These are phyloP conservation scores for Porites lobata DNA, from an alignment of 92 coral and sea anemone species.

Conservation along the genomic window DNA sequence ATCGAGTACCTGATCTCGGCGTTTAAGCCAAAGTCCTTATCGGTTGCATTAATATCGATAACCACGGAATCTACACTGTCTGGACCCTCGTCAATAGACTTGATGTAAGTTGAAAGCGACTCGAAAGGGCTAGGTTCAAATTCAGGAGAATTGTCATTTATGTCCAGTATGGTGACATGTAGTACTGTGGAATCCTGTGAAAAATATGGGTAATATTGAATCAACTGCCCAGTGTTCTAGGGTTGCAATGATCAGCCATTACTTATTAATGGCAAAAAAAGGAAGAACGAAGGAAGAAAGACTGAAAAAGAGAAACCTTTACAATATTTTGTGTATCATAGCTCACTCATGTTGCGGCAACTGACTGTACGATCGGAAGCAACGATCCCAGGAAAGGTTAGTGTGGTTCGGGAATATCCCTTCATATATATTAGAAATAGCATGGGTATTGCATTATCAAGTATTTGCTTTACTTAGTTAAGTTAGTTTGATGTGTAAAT, in stretches of 20 bases:
- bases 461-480: neutral
- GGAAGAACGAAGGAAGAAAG: no score
- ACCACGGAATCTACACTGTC: conserved; percentile 56
- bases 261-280: no score
- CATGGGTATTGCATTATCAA: no score
- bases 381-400: no score
- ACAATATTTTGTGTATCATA: no score
- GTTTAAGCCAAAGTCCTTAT: conserved; percentile 81
- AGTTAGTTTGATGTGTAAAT: neutral
- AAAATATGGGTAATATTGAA: neutral
- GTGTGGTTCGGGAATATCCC: no score
- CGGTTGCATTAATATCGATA: conserved; percentile 89
- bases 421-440: no score
- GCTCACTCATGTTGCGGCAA: no score
- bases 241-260: no score
- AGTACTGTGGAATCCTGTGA: conserved; percentile 68
- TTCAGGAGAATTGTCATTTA: conserved; percentile 85
- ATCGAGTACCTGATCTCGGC: conserved; percentile 73
- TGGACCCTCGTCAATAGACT: conserved; percentile 69
- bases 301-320: no score
- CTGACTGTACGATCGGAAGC: no score
- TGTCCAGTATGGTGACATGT: conserved; percentile 76
- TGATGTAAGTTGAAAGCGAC: conserved; percentile 53
- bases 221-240: no score
- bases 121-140: conserved; percentile 74